Evolutionary conservation across 2,113 vertebrate species (phyloP).

Genomic region (Elachura formosa): DNA sequence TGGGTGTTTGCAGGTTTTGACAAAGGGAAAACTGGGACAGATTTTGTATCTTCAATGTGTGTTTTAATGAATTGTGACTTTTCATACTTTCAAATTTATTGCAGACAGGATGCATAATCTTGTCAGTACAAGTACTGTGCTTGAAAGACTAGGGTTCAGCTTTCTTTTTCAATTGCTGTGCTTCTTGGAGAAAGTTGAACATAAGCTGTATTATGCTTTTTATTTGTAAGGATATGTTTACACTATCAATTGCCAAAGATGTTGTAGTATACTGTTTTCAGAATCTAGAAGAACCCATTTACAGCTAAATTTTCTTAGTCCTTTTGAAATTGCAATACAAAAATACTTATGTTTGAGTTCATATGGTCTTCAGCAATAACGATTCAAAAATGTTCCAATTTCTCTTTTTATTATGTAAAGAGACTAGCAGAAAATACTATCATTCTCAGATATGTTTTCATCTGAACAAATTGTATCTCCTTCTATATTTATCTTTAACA

Average conservation of each 20-base stretch:
- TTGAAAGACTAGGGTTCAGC: not conserved
- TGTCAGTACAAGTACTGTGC: not conserved
- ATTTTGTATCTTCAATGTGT: not conserved
- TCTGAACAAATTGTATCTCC: conserved; percentile 4
- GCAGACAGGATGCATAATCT: not conserved
- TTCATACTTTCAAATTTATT: not conserved
- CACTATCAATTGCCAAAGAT: not conserved
- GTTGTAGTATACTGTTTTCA: not conserved
- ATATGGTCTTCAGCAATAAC: not conserved
- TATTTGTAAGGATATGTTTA: not conserved
- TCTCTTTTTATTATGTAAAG: not conserved
- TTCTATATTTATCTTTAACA: conserved; percentile 51
- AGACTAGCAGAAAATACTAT: not conserved
- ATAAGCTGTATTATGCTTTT: not conserved
- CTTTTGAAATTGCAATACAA: not conserved
- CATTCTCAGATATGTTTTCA: conserved; percentile 4
- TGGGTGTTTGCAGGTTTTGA: not conserved
- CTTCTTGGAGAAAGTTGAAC: not conserved
- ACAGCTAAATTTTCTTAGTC: not conserved
- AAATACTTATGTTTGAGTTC: not conserved
- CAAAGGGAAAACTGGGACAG: not conserved
- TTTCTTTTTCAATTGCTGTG: not conserved
- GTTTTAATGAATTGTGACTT: not conserved
- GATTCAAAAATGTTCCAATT: not conserved
- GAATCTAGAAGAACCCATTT: not conserved